Evolutionary conservation across 1,140 invertebrate species (phyloP).

Genomic region (Ylistrum balloti): DNA sequence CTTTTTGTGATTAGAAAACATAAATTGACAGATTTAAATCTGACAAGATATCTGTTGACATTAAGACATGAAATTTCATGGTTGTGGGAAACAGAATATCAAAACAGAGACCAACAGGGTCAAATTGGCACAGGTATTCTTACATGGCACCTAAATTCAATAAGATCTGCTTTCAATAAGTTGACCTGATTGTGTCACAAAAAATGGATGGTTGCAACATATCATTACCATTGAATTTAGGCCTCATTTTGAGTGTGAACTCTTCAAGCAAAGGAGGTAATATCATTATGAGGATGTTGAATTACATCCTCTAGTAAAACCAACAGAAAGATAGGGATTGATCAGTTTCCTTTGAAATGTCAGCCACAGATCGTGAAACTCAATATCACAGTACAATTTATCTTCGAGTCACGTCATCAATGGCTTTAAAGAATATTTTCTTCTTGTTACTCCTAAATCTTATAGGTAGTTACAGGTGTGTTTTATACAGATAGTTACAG

Average conservation of each 20-base stretch:
- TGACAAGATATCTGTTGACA: background rate
- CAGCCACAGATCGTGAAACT: background rate
- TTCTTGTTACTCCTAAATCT: background rate
- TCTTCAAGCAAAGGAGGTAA: background rate
- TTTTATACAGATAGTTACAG: too few relatives aligned
- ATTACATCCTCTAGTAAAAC: background rate
- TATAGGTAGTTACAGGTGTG: too few relatives aligned
- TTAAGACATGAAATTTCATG: background rate
- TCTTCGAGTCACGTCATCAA: background rate
- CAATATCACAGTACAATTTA: background rate
- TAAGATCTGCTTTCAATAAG: background rate
- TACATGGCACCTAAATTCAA: background rate
- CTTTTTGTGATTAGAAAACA: background rate
- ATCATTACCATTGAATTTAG: background rate
- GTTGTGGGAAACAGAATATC: background rate
- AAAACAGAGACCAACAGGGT: background rate
- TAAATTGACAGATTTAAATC: background rate
- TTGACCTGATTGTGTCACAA: background rate
- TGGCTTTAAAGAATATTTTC: background rate
- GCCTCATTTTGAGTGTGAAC: background rate
- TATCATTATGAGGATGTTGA: background rate
- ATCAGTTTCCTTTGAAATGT: background rate
- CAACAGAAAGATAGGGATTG: background rate
- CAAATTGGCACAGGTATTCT: background rate
- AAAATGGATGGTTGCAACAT: background rate